A percentile compares a stretch with the other conserved stretches of the same genome.
phyloP scores from a whole-genome alignment of 2,888 invertebrate species.

The Drosophila mayaguana region DNA sequence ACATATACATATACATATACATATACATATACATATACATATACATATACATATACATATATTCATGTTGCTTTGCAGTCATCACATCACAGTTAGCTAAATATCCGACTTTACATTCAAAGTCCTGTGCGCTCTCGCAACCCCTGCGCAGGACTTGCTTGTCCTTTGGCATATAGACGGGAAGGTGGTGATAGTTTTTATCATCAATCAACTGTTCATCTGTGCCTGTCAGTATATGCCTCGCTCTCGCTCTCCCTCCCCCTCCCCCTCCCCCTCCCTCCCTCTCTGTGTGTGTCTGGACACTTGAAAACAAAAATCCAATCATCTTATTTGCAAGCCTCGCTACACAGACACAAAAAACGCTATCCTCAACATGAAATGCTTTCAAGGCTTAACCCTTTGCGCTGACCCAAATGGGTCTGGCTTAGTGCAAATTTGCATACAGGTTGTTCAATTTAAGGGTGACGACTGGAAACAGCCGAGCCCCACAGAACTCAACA shows the following conservation, averaged over 20 bases:
- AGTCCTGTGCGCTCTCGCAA: conserved; percentile 9
- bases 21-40: background rate
- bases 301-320: conserved; percentile 48
- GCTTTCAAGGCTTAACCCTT: conserved; percentile 23
- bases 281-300: conserved; percentile 2
- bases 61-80: background rate
- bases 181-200: conserved; percentile 50
- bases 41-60: too few species aligned
- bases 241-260: background rate
- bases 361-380: background rate
- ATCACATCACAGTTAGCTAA: conserved; percentile 4
- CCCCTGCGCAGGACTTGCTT: conserved; percentile 28
- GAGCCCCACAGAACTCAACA: background rate
- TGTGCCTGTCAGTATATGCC: background rate
- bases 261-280: background rate
- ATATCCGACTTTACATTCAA: background rate
- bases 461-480: background rate
- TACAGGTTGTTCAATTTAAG: conserved; percentile 34
- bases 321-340: conserved; percentile 34
- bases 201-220: conserved; percentile 52
- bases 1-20: background rate
- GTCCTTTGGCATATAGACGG: conserved; percentile 13
- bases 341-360: conserved; percentile 7
- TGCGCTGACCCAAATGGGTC: conserved; percentile 7
- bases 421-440: conserved; percentile 2